These are phyloP conservation scores for Clarias fuscus DNA, from an alignment of 2,797 vertebrate genomes.

Conservation along the genomic window DNA sequence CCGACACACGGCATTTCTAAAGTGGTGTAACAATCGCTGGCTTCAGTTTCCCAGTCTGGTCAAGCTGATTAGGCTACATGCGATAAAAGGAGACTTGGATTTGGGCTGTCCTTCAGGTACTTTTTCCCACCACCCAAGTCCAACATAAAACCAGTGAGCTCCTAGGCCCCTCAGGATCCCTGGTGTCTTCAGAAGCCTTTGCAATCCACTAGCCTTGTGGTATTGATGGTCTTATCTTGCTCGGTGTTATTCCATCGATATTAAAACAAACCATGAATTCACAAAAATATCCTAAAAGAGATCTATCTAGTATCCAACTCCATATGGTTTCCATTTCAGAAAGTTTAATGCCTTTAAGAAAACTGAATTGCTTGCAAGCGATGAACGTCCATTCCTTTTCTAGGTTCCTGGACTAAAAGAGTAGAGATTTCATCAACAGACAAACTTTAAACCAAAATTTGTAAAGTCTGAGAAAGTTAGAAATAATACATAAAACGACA, in stretches of 20 bases:
- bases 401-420: too few species aligned
- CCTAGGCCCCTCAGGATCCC: neutral
- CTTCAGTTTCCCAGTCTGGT: conserved; percentile 46
- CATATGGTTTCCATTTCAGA: neutral
- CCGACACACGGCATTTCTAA: conserved; percentile 43
- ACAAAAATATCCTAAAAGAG: neutral
- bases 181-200: neutral
- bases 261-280: neutral
- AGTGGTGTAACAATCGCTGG: conserved; percentile 46
- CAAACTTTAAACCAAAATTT: too few species aligned
- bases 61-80: conserved; percentile 55
- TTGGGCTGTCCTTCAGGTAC: conserved; percentile 42
- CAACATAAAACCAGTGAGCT: conserved; percentile 14
- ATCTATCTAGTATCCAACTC: neutral
- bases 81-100: conserved; percentile 37
- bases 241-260: neutral
- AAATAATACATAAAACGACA: too few species aligned
- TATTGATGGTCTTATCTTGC: neutral
- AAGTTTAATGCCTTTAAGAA: neutral
- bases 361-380: too few species aligned
- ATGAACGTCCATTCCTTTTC: too few species aligned
- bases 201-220: conserved; percentile 16
- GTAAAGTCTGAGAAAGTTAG: too few species aligned
- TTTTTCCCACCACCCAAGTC: conserved; percentile 26
- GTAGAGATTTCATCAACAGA: too few species aligned